Base-by-base conservation (phyloP, 1,140 invertebrate genomes). In the Oedothorax gibbosus region DNA sequence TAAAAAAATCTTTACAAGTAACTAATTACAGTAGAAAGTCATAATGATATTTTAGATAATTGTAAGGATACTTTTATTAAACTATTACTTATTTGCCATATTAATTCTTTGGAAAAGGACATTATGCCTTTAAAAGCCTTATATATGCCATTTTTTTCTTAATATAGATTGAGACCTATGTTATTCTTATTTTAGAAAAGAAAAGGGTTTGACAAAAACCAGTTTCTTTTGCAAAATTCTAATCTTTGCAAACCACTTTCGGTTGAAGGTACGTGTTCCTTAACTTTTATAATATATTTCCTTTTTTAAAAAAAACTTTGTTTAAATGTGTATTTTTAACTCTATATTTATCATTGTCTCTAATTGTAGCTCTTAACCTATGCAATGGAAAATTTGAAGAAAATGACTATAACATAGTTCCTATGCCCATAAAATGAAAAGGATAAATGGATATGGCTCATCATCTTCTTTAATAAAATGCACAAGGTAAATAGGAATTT, bases 211-310 rank as follows among this genome's bases (percentile, higher is more conserved):
- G 62, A 69, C 14, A 66, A 79, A 65, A 68, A 79, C 11, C n/a
- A 6, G 15, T 54, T 66, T 12, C 64, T 20, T 51, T 18, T 12
- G 6, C 57, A 72, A 35, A 66, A 9, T 53, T 11, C 18, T 53
- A 65, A 35, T 10, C 18, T 82, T 15, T 73, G 6, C 14, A 82
- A 82, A 54, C 80, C 80, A 65, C 14, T 71, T 82, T 82, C 80
- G 35, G 50, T 82, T 64, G 80, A 82, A 82, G 80, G 80, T 73
- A 73, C 53, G 0, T 21, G 0, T 73, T 21, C 21, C 18, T 62
- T 15, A 2, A 62, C 18, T 12, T 18, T 18, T 66, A 66, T 66
- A 5, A 66, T 18, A 66, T 66, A n/a, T n/a, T n/a, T n/a, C n/a
- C n/a, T 35, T 68, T 68, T 8, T 7, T 68, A 21, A 68, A 18